phyloP scores from a whole-genome alignment of 2,113 vertebrate species.

The Vidua macroura region DNA sequence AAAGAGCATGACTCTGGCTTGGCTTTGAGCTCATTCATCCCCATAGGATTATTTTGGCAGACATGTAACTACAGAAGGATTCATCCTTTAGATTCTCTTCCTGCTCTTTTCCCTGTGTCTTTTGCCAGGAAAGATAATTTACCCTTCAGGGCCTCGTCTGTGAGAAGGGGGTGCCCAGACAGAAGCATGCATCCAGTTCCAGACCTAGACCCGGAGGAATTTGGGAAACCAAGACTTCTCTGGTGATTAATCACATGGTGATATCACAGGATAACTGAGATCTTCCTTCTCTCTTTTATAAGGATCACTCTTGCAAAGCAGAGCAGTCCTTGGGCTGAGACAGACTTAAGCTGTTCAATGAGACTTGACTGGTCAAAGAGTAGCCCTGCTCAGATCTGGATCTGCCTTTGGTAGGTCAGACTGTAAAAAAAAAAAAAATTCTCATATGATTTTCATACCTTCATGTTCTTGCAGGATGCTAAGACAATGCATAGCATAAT shows the following conservation, averaged over 20 bases:
- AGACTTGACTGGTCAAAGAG: not conserved
- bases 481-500: not conserved
- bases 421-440: not conserved
- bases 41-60: not conserved
- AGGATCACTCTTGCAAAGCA: not conserved
- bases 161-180: not conserved
- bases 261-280: not conserved
- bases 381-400: not conserved
- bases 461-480: not conserved
- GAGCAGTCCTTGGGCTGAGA: not conserved
- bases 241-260: not conserved
- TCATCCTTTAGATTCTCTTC: not conserved
- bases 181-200: not conserved
- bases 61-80: not conserved
- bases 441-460: not conserved
- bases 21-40: not conserved
- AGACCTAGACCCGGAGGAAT: not conserved
- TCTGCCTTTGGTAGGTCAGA: not conserved
- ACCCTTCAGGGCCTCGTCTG: not conserved
- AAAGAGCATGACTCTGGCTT: not conserved
- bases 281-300: not conserved
- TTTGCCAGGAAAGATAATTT: constrained; percentile 10
- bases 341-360: not conserved
- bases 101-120: not conserved
- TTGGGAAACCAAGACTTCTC: not conserved